Base-by-base conservation (phyloP, 1,140 invertebrate genomes). In the Calephelis nemesis region DNA sequence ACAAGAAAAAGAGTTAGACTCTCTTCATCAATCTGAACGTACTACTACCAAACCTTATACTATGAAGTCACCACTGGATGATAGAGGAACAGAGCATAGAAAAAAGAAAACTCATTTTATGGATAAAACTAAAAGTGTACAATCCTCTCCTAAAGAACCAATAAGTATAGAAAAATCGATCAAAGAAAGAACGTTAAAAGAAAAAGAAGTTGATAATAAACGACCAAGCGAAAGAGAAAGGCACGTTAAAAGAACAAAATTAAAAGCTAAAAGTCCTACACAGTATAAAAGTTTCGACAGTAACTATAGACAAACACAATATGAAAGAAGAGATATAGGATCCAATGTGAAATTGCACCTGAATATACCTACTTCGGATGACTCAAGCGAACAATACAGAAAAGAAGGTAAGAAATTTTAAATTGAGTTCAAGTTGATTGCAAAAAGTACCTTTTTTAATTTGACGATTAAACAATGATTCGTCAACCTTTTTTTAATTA, bases 301-400 rank as follows among this genome's bases (percentile, higher is more conserved):
- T 15, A 78, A 71, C 73, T 83, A 89, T 70, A 79, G 87, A 76
- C 65, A 74, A 70, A 74, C 79, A 64, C 82, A 87, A 78, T 88
- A 87, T 65, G 87, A 88, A 30, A 83, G 91, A 76, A 80, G 88
- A 66, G 91, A 92, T 69, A 66, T 82, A 69, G 83, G 83, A 13
- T 89, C 90, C 52, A 92, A 89, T 75, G 88, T 92, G 74, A 92
- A 92, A 77, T 71, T 92, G 48, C 90, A 92, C 78, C 74, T 92
- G 13, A 92, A 94, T 72, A 91, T 93, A 65, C 92, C 92, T 11
- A 95, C 94, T 9, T 95, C 95, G 4, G 95, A 95, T 76, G 95
- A 95, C 78, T 95, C 95, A 3, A 95, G 94, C 78, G 92, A 92
- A 76, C 91, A 92, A 73, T 92, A 92, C 69, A 80, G 88, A 74